Conservation (phyloP, 2,797 vertebrate genomes). For the Protonibea diacanthus region DNA sequence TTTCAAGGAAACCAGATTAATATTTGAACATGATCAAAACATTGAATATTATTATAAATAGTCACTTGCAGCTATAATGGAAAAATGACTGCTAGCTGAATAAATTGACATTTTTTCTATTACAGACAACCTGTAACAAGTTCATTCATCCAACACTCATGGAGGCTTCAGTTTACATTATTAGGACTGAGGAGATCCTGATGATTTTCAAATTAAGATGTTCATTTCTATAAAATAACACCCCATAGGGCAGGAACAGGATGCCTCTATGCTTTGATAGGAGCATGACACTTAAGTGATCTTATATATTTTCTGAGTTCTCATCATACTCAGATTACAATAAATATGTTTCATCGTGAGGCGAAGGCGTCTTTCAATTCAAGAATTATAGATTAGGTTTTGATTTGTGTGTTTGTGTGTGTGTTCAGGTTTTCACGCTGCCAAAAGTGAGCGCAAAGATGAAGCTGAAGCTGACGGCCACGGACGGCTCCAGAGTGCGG, state of each 20-base stretch:
- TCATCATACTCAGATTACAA: too few relatives aligned
- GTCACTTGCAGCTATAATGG: background rate
- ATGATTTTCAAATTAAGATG: too few relatives aligned
- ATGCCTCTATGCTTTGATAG: too few relatives aligned
- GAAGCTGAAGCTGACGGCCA: constrained; percentile 96
- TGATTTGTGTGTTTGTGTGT: background rate
- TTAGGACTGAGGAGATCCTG: background rate
- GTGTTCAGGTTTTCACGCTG: constrained; percentile 92
- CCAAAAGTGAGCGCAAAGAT: constrained; percentile 96
- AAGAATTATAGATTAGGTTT: too few relatives aligned
- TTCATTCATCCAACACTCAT: background rate
- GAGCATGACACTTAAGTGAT: too few relatives aligned
- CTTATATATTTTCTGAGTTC: too few relatives aligned
- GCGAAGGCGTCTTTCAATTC: too few relatives aligned
- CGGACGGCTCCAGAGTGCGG: constrained; percentile 95
- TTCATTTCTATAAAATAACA: too few relatives aligned
- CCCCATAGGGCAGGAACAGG: too few relatives aligned
- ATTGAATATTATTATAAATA: background rate
- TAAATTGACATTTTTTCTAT: background rate
- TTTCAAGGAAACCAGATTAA: background rate
- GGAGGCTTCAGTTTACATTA: background rate
- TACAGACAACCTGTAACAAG: background rate
- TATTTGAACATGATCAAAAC: background rate
- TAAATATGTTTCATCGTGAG: too few relatives aligned
- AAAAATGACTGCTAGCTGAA: too few relatives aligned